phyloP scores from a whole-genome alignment of 2,888 invertebrate species.

The Papilio gigon region DNA sequence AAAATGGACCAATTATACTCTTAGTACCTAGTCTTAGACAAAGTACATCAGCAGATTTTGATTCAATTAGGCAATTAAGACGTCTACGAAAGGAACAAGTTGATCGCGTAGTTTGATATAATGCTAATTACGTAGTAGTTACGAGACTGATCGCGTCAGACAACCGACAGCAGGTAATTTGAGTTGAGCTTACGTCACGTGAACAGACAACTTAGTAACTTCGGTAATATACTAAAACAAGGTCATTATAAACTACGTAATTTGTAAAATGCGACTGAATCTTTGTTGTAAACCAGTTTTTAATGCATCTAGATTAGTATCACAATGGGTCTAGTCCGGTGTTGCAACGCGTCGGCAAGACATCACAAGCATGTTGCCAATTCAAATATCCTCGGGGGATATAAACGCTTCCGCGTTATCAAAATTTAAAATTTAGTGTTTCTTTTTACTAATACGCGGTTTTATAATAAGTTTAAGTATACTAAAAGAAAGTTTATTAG shows the following conservation, averaged over 20 bases:
- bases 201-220: conserved; percentile 16
- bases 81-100: conserved; percentile 27
- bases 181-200: conserved; percentile 17
- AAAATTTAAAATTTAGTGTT: background rate
- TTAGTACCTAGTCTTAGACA: conserved; percentile 10
- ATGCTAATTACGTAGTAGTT: conserved; percentile 26
- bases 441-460: background rate
- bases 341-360: background rate
- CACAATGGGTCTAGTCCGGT: background rate
- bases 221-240: background rate
- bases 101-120: conserved; percentile 23
- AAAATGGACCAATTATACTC: background rate
- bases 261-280: background rate
- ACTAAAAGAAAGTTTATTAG: too few relatives aligned
- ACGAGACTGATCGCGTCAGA: conserved; percentile 19
- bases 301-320: too few relatives aligned
- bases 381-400: background rate
- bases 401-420: background rate
- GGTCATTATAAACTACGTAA: background rate
- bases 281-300: background rate
- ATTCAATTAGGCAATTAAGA: conserved; percentile 27
- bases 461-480: background rate
- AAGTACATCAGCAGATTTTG: background rate
- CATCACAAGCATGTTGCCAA: background rate
- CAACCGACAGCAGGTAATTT: conserved; percentile 27